Percentiles rank a stretch among this genome's conserved stretches.
Evolutionary conservation across 2,888 invertebrate species (phyloP).

Genomic region (Melanostoma mellinum): DNA sequence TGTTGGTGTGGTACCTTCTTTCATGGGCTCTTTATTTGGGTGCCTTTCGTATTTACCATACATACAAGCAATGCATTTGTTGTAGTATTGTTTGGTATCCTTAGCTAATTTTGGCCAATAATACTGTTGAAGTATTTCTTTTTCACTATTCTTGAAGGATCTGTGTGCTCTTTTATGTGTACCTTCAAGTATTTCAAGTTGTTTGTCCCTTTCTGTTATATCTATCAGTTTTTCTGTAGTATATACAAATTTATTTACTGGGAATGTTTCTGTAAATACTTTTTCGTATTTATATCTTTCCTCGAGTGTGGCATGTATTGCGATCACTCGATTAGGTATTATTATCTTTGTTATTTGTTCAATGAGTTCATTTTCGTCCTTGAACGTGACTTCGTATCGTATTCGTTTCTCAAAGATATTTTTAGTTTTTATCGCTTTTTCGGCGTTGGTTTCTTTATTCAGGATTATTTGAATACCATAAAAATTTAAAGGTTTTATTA

Average conservation of each 20-base stretch:
- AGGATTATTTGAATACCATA: neutral
- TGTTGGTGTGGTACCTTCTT: slow-evolving; percentile 5
- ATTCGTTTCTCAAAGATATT: slow-evolving; percentile 10
- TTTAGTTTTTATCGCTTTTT: neutral
- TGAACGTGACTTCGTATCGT: slow-evolving; percentile 9
- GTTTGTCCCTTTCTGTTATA: neutral
- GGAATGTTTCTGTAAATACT: neutral
- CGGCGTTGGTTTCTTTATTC: neutral
- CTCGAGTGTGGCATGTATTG: slow-evolving; percentile 1
- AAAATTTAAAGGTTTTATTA: slow-evolving; percentile 2
- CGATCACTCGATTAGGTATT: neutral
- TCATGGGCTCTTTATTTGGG: slow-evolving; percentile 23
- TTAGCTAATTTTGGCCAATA: slow-evolving; percentile 30
- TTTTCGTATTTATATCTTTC: neutral
- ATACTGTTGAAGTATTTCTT: slow-evolving; percentile 34
- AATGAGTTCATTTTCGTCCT: neutral
- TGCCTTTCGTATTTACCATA: slow-evolving; percentile 13
- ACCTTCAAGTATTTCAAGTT: slow-evolving; percentile 1
- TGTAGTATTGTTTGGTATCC: slow-evolving; percentile 11
- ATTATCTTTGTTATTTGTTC: neutral
- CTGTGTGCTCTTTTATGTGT: slow-evolving; percentile 32
- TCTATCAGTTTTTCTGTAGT: neutral
- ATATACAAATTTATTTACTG: neutral
- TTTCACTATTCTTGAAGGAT: slow-evolving; percentile 22
- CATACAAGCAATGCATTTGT: slow-evolving; percentile 17